Base-by-base conservation (phyloP, 2,888 invertebrate genomes). In the Drosophila niveifrons region DNA sequence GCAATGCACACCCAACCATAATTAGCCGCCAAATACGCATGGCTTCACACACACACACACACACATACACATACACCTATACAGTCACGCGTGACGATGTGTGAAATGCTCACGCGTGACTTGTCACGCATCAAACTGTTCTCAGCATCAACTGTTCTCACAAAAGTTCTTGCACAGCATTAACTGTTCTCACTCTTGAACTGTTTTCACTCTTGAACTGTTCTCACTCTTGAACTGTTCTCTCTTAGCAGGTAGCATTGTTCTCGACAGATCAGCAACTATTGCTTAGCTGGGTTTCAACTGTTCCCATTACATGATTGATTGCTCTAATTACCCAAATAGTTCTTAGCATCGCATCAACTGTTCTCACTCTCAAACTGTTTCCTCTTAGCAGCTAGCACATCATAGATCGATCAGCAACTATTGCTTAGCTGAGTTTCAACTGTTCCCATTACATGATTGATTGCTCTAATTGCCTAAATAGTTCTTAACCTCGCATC, bases 1-100 rank as follows among this genome's bases (percentile, higher is more conserved):
- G 51, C 29, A 10, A 10, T 31, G 44, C 48, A 2, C 15, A 28
- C 7, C 51, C 31, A 15, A 11, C 55, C 74, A 70, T 74, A 75
- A 75, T 75, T 75, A 75, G 76, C 51, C 66, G 74, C 71, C 47
- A 75, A 75, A 70, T 71, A 57, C 74, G 76, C 71, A 55, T 62
- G 76, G 59, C 55, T 74, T 74, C 50, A 52, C 39, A 57, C 18
- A 62, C 67, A 67, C 23, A 17, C 11, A 44, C n/a, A 55, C 13
- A 34, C 13, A 46, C 6, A 47, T 1, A 46, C 46, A 34, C 10
- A 34, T 1, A 13, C 7, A 23, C 13, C 13, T 9, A 36, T 0
- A 11, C 28, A 28, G 39, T 52, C 28, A 28, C 52, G 52, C 59
- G 31, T 18, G 29, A 18, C 44, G 23, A 29, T 17, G 46, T 51